Evolutionary conservation across 2,113 vertebrate genomes (phyloP).

Genomic region (Grus americana): DNA sequence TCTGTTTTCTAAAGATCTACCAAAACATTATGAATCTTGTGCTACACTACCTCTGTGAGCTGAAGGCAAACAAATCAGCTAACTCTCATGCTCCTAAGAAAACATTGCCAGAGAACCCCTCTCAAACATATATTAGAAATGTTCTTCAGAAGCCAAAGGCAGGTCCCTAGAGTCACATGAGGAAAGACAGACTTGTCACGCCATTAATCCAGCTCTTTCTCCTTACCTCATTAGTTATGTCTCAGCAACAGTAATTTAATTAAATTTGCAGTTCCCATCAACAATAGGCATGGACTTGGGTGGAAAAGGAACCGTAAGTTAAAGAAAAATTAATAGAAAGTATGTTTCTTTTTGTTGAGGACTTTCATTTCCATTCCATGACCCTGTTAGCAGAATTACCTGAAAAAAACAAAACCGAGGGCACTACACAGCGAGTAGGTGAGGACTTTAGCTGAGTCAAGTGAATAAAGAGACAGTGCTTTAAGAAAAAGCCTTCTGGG

Average conservation of each 20-base stretch:
- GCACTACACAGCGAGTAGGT: accelerated
- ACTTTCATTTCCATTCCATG: not conserved
- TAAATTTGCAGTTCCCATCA: not conserved
- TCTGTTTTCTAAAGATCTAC: not conserved
- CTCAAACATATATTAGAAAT: not conserved
- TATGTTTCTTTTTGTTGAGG: not conserved
- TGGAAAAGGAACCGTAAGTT: not conserved
- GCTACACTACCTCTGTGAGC: not conserved
- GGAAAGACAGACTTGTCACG: not conserved
- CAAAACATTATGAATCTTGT: not conserved
- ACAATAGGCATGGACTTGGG: not conserved
- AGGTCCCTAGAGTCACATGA: not conserved
- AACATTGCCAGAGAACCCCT: not conserved
- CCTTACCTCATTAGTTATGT: not conserved
- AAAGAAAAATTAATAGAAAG: not conserved
- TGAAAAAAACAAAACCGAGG: not conserved
- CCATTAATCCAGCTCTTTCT: not conserved
- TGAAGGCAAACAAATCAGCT: not conserved
- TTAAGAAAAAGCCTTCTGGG: not conserved
- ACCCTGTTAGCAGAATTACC: not conserved
- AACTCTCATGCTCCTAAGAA: not conserved
- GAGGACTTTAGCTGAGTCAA: not conserved
- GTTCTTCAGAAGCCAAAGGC: not conserved
- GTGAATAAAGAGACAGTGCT: not conserved
- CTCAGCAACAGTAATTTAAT: not conserved